Evolutionary conservation across 2,113 vertebrate species (phyloP).

Genomic region (Eulemur rufifrons): DNA sequence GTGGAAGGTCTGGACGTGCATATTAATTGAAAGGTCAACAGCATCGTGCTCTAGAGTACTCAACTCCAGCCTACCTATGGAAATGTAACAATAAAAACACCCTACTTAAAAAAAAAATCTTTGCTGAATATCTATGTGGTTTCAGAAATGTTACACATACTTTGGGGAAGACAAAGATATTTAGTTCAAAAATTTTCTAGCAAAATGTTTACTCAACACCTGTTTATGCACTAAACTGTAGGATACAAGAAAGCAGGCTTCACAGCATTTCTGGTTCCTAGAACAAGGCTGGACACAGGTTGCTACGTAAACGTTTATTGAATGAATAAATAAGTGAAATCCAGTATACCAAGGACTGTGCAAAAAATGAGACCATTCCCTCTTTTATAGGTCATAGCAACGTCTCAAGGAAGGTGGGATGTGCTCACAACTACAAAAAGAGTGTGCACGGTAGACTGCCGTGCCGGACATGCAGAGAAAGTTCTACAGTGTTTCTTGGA

Average conservation of each 20-base stretch:
- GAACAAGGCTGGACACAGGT: neutral
- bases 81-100: neutral
- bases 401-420: neutral
- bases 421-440: fast-evolving
- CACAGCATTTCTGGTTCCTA: neutral
- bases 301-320: neutral
- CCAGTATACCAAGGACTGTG: neutral
- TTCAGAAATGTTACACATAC: neutral
- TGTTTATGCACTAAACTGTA: neutral
- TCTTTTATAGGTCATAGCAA: neutral
- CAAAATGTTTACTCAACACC: neutral
- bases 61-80: neutral
- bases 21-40: neutral
- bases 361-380: neutral
- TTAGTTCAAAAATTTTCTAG: neutral
- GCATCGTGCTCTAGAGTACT: neutral
- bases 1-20: neutral
- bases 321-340: neutral
- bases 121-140: neutral
- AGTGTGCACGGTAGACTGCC: fast-evolving
- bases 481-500: neutral
- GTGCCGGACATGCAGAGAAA: fast-evolving
- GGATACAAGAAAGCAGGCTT: neutral
- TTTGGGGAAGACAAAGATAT: neutral
- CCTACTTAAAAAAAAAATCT: neutral